A percentile compares a stretch with the other conserved stretches of the same genome.
phyloP scores from a whole-genome alignment of 2,113 vertebrate genomes.

The Colossoma macropomum region DNA sequence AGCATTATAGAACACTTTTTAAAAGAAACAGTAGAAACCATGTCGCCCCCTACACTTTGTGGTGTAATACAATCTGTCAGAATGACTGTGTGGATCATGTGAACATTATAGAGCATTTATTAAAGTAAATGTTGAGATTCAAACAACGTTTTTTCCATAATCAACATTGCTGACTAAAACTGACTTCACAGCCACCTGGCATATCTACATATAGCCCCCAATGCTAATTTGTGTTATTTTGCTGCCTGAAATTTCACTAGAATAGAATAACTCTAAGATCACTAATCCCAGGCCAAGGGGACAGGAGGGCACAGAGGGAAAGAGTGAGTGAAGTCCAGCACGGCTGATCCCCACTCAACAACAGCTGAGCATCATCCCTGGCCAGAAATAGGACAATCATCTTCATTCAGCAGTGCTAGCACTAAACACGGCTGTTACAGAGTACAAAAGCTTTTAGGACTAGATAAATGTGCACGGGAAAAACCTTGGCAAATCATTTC shows the following conservation, averaged over 20 bases:
- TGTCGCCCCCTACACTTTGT: no score
- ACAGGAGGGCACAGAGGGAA: slow-evolving; percentile 1
- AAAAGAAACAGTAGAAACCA: no score
- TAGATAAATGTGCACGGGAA: neutral
- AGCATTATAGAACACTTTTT: no score
- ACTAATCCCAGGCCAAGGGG: neutral
- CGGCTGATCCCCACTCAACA: slow-evolving; percentile 63
- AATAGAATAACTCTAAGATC: slow-evolving; percentile 17
- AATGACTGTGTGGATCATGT: no score
- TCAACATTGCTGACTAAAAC: no score
- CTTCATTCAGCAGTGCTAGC: slow-evolving; percentile 54
- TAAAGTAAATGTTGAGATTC: no score
- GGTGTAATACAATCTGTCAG: no score
- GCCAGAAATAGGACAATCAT: slow-evolving; percentile 70
- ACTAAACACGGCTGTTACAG: neutral
- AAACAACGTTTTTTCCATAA: no score
- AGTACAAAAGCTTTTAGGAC: neutral
- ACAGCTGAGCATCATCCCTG: slow-evolving; percentile 73
- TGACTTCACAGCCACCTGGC: no score
- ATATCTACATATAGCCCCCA: neutral
- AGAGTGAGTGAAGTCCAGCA: slow-evolving; percentile 28
- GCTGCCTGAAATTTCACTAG: slow-evolving; percentile 25
- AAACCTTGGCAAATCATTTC: no score
- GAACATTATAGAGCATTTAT: no score
- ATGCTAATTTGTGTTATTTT: slow-evolving; percentile 29